Percentiles rank a stretch among this genome's conserved stretches.
phyloP scores from a whole-genome alignment of 2,797 vertebrate species.

The Neosilurus hyrtlii region DNA sequence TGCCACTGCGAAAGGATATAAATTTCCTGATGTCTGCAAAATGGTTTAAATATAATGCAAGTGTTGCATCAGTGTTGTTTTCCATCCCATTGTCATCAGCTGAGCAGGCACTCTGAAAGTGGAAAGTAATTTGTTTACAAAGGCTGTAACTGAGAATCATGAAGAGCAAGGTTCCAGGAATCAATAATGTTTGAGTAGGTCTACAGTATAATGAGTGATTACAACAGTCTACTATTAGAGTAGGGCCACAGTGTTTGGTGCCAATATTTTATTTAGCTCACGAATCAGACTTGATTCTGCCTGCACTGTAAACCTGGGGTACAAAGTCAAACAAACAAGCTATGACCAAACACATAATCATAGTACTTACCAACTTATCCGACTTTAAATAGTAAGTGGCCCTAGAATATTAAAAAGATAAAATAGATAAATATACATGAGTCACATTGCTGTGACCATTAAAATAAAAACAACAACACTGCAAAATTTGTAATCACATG shows the following conservation, averaged over 20 bases:
- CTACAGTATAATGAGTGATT: slow-evolving; percentile 31
- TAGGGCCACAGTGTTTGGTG: background rate
- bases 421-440: background rate
- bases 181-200: slow-evolving; percentile 33
- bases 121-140: slow-evolving; percentile 27
- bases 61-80: background rate
- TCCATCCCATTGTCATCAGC: slow-evolving; percentile 1
- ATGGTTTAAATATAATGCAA: slow-evolving; percentile 21
- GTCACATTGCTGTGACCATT: background rate
- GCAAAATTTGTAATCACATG: background rate
- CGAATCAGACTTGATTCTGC: background rate
- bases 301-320: background rate
- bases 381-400: background rate
- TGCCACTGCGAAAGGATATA: background rate
- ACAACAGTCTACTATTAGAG: slow-evolving; percentile 15
- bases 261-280: slow-evolving; percentile 13
- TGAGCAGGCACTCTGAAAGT: slow-evolving; percentile 14
- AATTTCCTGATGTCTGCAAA: background rate
- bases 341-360: background rate
- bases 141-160: slow-evolving; percentile 10
- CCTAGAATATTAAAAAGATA: background rate
- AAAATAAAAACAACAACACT: background rate
- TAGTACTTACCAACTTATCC: too few species aligned
- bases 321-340: background rate
- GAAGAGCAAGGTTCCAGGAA: slow-evolving; percentile 15